Conservation (phyloP, 2,113 vertebrate genomes). For the Campylomormyrus numenius region DNA sequence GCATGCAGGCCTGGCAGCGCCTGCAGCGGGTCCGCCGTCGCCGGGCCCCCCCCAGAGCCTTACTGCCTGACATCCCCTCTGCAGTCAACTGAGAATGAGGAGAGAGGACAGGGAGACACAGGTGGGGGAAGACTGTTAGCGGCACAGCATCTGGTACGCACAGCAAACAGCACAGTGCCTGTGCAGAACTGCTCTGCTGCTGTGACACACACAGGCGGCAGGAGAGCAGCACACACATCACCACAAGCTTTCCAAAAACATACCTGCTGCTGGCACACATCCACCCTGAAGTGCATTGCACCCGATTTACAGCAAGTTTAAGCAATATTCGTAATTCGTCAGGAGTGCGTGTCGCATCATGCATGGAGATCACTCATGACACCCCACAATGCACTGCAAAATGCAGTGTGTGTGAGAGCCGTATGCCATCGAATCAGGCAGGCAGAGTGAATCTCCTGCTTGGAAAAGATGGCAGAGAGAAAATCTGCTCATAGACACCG, state of each 20-base stretch:
- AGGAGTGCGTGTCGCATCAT: not conserved
- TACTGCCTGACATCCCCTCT: slow-evolving; percentile 79
- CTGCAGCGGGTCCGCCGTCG: slow-evolving; percentile 84
- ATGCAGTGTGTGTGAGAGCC: not conserved
- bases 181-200: not conserved
- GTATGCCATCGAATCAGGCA: not conserved
- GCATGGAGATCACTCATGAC: not conserved
- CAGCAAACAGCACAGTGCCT: not conserved
- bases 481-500: not conserved
- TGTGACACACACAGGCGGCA: not conserved
- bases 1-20: slow-evolving; percentile 83
- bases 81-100: slow-evolving; percentile 62
- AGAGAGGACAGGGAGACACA: not conserved
- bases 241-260: not conserved
- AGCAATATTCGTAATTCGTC: not conserved
- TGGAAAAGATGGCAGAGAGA: not conserved
- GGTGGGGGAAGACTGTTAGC: not conserved
- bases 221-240: not conserved
- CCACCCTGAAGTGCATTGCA: not conserved
- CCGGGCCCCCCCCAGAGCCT: slow-evolving; percentile 77
- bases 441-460: not conserved
- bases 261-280: not conserved
- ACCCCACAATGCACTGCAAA: not conserved
- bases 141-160: not conserved
- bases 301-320: not conserved